Evolutionary conservation across 2,797 vertebrate genomes (phyloP), one percentile per base, ranked within the genome.

Genomic region (Lophius americanus): DNA sequence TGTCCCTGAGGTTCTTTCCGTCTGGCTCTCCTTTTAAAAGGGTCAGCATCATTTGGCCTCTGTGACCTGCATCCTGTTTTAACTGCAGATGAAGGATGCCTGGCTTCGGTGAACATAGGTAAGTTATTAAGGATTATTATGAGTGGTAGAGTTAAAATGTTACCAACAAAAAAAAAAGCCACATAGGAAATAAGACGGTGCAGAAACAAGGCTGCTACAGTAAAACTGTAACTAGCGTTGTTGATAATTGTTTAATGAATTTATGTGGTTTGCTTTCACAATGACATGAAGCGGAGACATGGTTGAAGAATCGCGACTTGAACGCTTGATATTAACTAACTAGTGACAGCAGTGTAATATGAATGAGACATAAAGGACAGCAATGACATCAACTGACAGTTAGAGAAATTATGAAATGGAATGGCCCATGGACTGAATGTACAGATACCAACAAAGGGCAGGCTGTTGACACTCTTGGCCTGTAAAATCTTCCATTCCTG

Each of bases 401-500:
- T 7, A 33, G 42, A 37, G 3, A 43, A 44, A 48, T 3, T 8
- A 60, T 39, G 54, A 50, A 52, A 41, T 48, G 60, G 68, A 35
- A 55, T 36, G 65, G 43, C 59, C 64, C 39, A 72, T 41, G 80
- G 63, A 81, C 76, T 76, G 63, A 83, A 79, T 72, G 82, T 68
- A 76, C 66, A 41, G 42, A 64, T 44, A 78, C 13, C 43, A 83
- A 78, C 68, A 78, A 78, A 70, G 74, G 10, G 9, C 62, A 5
- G 66, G 52, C 74, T 78, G 77, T 78, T 78, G 76, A 60, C 63
- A 64, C 58, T 51, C 38, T 23, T 33, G 41, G 56, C 12, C 57
- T 57, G 61, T 8, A 76, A 65, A 64, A 60, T 70, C 75, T 63
- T 67, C 50, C 79, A 68, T 81, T 84, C 72, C 78, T 58, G 42